Evolutionary conservation across 2,113 vertebrate species (phyloP), one percentile per base, ranked within the genome.

Genomic region (Cyprinodon tularosa): DNA sequence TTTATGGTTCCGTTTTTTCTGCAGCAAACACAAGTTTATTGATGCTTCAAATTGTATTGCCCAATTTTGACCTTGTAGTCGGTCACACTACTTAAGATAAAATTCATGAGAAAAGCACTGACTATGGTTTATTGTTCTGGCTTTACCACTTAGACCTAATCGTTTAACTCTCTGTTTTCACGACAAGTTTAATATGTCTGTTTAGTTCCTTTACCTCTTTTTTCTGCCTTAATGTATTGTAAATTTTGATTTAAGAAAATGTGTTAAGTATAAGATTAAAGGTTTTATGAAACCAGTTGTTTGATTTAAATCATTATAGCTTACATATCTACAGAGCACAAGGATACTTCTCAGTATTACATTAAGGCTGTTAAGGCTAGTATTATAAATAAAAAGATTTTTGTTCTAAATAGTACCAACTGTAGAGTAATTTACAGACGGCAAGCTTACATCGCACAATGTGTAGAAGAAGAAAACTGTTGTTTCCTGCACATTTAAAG

Each of bases 1-100:
- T 64, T 61, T 59, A 36, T 74, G 64, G 82, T 84, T 82, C 44
- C 61, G n/a, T 74, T 79, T 64, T 71, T 45, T 76, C 78, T 59
- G 11, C 17, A 71, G 17, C 36, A 81, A 63, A 64, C 12, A 47
- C 39, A 69, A 15, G 77, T 87, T 76, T 76, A 47, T 60, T 45
- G 22, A 66, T 12, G 29, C 65, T 63, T 53, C 48, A 39, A 71
- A 74, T 44, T 10, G 63, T 7, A 48, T 42, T 62, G 39, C 37
- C n/a, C 37, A 29, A 15, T 42, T 14, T 45, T 48, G 39, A 29
- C 17, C 71, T 67, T 40, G 53, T 37, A 47, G 10, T 20, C 50
- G 57, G 20, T 29, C 45, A 44, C 4, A 5, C 47, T 60, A 47
- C 70, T 44, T 5, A 65, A 10, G 29, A 39, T 62, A 53, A 57